Evolutionary conservation across 2,888 invertebrate species (phyloP).

Genomic region (Drosophila picticornis): DNA sequence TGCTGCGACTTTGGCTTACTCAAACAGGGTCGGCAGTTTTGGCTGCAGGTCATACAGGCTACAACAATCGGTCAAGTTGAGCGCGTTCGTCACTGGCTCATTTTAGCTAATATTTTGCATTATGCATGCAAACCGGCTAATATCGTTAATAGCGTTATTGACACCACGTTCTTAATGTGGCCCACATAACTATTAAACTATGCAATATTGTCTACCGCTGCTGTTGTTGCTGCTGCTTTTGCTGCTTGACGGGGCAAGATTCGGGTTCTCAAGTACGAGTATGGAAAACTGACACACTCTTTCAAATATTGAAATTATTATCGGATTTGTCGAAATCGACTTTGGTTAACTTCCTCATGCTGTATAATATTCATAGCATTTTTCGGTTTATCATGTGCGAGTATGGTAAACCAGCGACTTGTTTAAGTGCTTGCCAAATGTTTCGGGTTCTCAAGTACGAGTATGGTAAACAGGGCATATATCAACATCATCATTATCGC

Average conservation of each 20-base stretch:
- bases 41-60: conserved; percentile 62
- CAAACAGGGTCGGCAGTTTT: conserved; percentile 45
- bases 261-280: conserved; percentile 1
- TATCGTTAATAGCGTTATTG: conserved; percentile 4
- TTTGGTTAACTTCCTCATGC: neutral
- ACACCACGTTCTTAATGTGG: conserved; percentile 30
- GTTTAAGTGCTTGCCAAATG: conserved; percentile 1
- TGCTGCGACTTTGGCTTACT: conserved; percentile 46
- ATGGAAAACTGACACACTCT: neutral
- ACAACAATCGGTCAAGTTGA: conserved; percentile 72
- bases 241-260: neutral
- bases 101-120: conserved; percentile 13
- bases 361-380: neutral
- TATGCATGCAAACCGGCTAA: conserved; percentile 46
- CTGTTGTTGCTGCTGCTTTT: neutral
- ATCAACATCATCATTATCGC: conserved; percentile 3
- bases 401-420: neutral
- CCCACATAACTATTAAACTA: conserved; percentile 7
- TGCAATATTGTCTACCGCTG: neutral
- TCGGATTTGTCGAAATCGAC: neutral
- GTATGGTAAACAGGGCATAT: conserved; percentile 11
- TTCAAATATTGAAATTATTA: neutral
- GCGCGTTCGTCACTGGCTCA: conserved; percentile 49
- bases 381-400: neutral
- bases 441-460: conserved; percentile 1